Conservation (phyloP, 2,797 vertebrate species). For the Poeciliopsis gracilis region DNA sequence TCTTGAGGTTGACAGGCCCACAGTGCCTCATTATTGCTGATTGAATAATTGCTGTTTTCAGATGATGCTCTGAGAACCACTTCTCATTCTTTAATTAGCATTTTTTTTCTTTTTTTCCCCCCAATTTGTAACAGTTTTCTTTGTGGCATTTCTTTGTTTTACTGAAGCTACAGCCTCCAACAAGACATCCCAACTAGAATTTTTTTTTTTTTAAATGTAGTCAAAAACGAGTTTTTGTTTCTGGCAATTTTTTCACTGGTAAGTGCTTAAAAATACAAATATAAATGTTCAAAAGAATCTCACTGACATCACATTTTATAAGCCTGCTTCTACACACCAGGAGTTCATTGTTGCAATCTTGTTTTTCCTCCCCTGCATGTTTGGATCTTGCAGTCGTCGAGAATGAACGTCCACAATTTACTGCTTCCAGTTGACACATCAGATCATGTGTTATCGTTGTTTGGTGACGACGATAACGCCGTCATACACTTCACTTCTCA, state of each 20-base stretch:
- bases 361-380: not conserved
- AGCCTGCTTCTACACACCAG: not conserved
- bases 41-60: constrained; percentile 1
- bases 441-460: not conserved
- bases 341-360: not conserved
- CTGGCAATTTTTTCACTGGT: not conserved
- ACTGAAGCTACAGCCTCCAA: not conserved
- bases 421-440: not conserved
- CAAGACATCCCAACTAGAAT: too few species aligned
- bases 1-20: constrained; percentile 2
- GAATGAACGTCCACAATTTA: not conserved
- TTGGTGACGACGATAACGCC: not conserved
- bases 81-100: not conserved
- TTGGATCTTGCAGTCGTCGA: not conserved
- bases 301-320: not conserved
- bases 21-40: constrained; percentile 2
- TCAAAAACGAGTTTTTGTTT: not conserved
- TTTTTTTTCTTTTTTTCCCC: not conserved
- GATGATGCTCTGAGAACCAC: not conserved
- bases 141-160: not conserved
- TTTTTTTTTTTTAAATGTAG: not conserved
- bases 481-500: not conserved
- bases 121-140: not conserved
- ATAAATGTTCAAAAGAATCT: not conserved
- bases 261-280: not conserved